Evolutionary conservation across 2,113 vertebrate species (phyloP).

Genomic region (Corvus moneduloides): DNA sequence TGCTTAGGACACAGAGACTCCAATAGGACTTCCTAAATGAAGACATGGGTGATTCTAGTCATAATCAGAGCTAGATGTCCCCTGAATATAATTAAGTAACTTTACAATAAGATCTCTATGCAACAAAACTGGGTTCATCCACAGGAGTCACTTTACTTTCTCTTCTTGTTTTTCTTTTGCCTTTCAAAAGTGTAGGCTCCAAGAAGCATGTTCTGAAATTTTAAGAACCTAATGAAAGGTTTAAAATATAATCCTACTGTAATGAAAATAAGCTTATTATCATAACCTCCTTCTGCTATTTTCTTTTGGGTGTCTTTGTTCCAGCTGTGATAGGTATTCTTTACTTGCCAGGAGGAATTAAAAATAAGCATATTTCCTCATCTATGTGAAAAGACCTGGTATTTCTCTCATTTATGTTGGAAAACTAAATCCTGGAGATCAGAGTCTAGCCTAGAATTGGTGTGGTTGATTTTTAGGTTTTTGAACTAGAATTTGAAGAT

Average conservation of each 20-base stretch:
- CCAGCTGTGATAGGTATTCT: not conserved
- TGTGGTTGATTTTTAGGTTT: not conserved
- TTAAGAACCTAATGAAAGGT: conserved; percentile 39
- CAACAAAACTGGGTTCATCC: not conserved
- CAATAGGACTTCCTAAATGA: not conserved
- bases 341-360: conserved; percentile 5
- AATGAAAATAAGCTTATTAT: conserved; percentile 46
- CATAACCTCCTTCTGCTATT: conserved; percentile 35
- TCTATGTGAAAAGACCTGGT: not conserved
- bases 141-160: not conserved
- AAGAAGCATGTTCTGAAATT: conserved; percentile 13
- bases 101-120: not conserved
- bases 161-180: conserved; percentile 12
- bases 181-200: not conserved
- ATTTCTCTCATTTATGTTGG: not conserved
- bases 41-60: not conserved
- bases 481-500: not conserved
- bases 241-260: conserved; percentile 23
- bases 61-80: not conserved
- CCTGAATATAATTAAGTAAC: conserved; percentile 25
- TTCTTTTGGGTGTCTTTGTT: not conserved
- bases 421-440: not conserved
- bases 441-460: not conserved
- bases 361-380: not conserved
- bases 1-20: not conserved